Percentiles rank a stretch among this genome's conserved stretches.
These are phyloP conservation scores for Bovichtus variegatus DNA, from an alignment of 2,797 vertebrate species.

Conservation along the genomic window DNA sequence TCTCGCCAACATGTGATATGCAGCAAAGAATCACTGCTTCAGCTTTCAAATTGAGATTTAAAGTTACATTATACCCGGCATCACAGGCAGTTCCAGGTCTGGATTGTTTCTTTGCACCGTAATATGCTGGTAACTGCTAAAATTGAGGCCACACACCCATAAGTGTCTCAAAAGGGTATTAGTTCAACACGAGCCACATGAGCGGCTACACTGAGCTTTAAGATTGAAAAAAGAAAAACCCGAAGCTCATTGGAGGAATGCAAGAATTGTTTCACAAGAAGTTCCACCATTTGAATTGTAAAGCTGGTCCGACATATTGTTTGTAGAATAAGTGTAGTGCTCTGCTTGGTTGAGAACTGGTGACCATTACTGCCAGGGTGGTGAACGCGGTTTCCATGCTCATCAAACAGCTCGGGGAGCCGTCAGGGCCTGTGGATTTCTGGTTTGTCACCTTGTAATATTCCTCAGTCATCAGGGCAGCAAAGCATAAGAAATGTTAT, in stretches of 20 bases:
- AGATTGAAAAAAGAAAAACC: background rate
- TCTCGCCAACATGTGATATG: background rate
- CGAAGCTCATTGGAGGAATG: slow-evolving; percentile 1
- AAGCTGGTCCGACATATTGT: background rate
- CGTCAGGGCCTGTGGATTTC: slow-evolving; percentile 19
- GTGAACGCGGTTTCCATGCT: slow-evolving; percentile 37
- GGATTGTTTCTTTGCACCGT: slow-evolving; percentile 11
- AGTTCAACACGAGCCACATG: slow-evolving; percentile 44
- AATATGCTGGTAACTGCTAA: slow-evolving; percentile 8
- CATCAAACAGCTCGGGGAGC: slow-evolving; percentile 6
- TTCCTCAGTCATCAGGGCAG: slow-evolving; percentile 28
- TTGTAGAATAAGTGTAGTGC: background rate
- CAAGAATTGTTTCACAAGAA: background rate
- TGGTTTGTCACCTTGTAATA: slow-evolving; percentile 45
- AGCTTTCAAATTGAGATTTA: background rate
- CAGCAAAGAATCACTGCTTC: background rate
- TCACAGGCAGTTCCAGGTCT: background rate
- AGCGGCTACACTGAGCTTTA: slow-evolving; percentile 29
- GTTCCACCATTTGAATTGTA: slow-evolving; percentile 5
- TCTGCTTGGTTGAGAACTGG: slow-evolving; percentile 29
- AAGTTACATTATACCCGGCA: background rate
- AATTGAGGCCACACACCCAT: slow-evolving; percentile 37
- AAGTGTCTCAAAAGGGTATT: slow-evolving; percentile 54
- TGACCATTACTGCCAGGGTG: slow-evolving; percentile 7
- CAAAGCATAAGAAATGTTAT: slow-evolving; percentile 39